Base-by-base conservation (phyloP, 2,888 invertebrate genomes). In the Eupeodes latifasciatus region DNA sequence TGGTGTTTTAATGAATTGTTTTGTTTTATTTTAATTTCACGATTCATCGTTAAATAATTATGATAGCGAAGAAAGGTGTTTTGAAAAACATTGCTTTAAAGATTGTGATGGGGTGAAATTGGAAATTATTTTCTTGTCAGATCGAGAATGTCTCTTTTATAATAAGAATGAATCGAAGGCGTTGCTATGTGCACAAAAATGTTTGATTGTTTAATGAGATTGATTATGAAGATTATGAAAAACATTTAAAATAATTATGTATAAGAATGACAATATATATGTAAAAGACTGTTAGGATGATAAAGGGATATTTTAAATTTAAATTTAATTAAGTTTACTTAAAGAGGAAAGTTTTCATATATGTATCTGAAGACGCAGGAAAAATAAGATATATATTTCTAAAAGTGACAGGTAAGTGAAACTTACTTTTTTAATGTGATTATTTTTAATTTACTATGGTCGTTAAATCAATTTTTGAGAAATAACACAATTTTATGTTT, bases 121-220 rank as follows among this genome's bases (percentile, higher is more conserved):
- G 53, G 74, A 75, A 66, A 84, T 75, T 84, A 74, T 81, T 74
- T 80, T 81, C 77, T 81, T 78, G 81, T 85, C 81, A 78, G 78
- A 85, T 84, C 49, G 64, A 69, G 69, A 12, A 36, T 77, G 64
- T 83, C 67, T 66, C 62, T 55, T 76, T 79, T 47, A 11, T 53
- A 74, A 16, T 7, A 40, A 9, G 40, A 40, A 9, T 40, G 40
- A 62, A 47, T 47, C 67, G 51, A 40, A n/a, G 9, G 47, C 27
- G 14, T 34, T 7, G 14, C 2, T 12, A 16, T 5, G 10, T 9
- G 11, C 19, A 36, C n/a, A 36, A n/a, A 62, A 27, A 27, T 27
- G 6, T 19, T 12, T 19, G 55, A 69, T 59, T 69, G 69, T 62
- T 78, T 51, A 40, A 78, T 78, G 57, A 36, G 78, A 74, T 77